Evolutionary conservation across 2,113 vertebrate species (phyloP), one percentile per base, ranked within the genome.

Genomic region (Cyphomyrus plagiostoma): DNA sequence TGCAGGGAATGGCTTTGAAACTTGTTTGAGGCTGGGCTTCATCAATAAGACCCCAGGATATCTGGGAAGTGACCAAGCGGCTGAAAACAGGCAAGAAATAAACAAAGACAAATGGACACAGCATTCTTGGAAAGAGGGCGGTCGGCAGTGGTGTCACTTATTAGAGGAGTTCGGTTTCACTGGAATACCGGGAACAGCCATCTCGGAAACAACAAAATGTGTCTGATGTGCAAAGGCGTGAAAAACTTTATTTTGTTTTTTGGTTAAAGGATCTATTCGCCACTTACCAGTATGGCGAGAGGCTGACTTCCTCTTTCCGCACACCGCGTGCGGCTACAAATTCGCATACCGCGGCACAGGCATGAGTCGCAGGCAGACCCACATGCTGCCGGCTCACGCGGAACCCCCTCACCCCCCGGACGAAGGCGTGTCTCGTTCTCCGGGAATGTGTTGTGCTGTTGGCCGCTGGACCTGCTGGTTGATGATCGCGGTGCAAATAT

Each of bases 401-500:
- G 8, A 50, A n/a, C 85, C n/a, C 13, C 48, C 13, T 23, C 46
- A 46, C 56, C 9, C 42, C 45, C 82, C 4, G 10, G n/a, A 86
- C 4, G 15, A 35, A 52, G 53, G 10, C 10, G 35, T 42, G 26
- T 17, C 30, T 58, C 39, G 53, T 88, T n/a, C 86, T 45, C 15
- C 6, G 7, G 86, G 86, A 88, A 88, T 88, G 86, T 62, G 53
- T 42, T 21, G 53, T 5, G 53, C 30, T 35, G 52, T 45, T 88
- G 53, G 56, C 53, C 53, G 87, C 56, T 23, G 35, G 45, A 7
- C 30, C 87, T 45, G 84, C 87, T 15, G 4, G 13, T 62, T 42
- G 86, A 45, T 88, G 35, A 88, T 88, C 58, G 26, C 39, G 4
- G 87, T 1, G 35, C 35, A 88, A 88, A 88, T 23, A 88, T 88